Percentiles rank a stretch among this genome's conserved stretches.
phyloP scores from a whole-genome alignment of 2,797 vertebrate species.

The Chrysolophus pictus region DNA sequence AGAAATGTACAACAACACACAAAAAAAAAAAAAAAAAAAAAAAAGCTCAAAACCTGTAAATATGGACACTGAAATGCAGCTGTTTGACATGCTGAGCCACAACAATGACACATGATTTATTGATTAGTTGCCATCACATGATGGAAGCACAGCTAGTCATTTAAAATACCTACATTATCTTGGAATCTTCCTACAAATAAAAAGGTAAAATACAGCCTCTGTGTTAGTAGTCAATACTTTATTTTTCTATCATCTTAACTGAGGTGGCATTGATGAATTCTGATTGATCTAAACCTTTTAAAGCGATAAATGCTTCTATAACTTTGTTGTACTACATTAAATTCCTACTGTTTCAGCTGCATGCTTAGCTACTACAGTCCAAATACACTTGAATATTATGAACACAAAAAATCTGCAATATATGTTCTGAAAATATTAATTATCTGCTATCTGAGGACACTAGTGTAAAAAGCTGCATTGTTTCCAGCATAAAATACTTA shows the following conservation, averaged over 20 bases:
- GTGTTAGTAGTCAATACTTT: constrained; percentile 21
- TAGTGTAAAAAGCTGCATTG: constrained; percentile 23
- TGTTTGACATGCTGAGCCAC: constrained; percentile 52
- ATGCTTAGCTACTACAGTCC: background rate
- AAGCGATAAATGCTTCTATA: constrained; percentile 23
- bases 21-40: constrained; percentile 29
- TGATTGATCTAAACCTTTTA: background rate
- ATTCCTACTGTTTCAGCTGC: background rate
- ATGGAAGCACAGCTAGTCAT: constrained; percentile 39
- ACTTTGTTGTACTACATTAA: background rate
- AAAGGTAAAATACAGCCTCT: constrained; percentile 36
- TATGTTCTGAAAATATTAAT: background rate
- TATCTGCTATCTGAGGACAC: background rate
- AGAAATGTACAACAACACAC: constrained; percentile 30
- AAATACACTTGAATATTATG: background rate
- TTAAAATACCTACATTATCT: constrained; percentile 49
- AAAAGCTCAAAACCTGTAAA: constrained; percentile 19
- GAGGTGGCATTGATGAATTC: constrained; percentile 29
- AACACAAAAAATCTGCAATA: background rate
- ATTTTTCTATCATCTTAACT: constrained; percentile 33
- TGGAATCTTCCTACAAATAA: constrained; percentile 46
- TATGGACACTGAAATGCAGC: constrained; percentile 18
- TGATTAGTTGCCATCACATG: constrained; percentile 65
- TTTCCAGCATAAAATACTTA: constrained; percentile 14
- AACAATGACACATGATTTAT: constrained; percentile 71